Conservation (phyloP, 2,888 invertebrate species). For the Gastrophysa polygoni region DNA sequence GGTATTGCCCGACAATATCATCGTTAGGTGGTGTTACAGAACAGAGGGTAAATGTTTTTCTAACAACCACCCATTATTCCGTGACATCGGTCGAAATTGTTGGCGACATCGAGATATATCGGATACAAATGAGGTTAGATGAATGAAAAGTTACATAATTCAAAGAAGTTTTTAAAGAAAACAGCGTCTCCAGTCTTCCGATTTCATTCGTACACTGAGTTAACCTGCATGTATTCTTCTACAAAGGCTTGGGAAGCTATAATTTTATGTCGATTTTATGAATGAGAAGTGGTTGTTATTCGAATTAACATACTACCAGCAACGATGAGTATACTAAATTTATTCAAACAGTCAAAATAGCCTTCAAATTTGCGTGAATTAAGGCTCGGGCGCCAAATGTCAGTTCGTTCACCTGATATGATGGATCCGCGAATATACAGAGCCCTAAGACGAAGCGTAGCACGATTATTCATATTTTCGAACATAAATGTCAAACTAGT, state of each 20-base stretch:
- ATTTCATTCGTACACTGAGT: too few relatives aligned
- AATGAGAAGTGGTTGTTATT: conserved; percentile 42
- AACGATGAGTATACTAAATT: conserved; percentile 10
- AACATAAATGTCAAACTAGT: background rate
- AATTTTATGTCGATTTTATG: conserved; percentile 35
- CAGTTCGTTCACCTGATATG: conserved; percentile 5
- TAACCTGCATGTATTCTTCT: too few relatives aligned
- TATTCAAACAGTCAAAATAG: conserved; percentile 12
- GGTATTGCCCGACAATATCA: conserved; percentile 31
- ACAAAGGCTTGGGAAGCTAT: conserved; percentile 17
- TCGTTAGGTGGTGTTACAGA: background rate
- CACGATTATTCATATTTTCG: background rate
- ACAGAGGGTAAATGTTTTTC: too few relatives aligned
- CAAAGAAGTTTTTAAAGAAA: too few relatives aligned
- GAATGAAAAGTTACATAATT: too few relatives aligned
- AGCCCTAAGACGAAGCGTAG: background rate
- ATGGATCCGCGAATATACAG: background rate
- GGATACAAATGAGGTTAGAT: too few relatives aligned
- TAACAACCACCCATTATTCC: too few relatives aligned
- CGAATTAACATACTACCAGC: conserved; percentile 36
- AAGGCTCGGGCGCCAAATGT: background rate
- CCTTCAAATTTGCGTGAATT: conserved; percentile 15
- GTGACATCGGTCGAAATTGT: too few relatives aligned
- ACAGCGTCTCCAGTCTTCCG: too few relatives aligned
- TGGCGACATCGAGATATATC: too few relatives aligned